Conservation (phyloP, 2,888 invertebrate species). For the Noctua janthe region DNA sequence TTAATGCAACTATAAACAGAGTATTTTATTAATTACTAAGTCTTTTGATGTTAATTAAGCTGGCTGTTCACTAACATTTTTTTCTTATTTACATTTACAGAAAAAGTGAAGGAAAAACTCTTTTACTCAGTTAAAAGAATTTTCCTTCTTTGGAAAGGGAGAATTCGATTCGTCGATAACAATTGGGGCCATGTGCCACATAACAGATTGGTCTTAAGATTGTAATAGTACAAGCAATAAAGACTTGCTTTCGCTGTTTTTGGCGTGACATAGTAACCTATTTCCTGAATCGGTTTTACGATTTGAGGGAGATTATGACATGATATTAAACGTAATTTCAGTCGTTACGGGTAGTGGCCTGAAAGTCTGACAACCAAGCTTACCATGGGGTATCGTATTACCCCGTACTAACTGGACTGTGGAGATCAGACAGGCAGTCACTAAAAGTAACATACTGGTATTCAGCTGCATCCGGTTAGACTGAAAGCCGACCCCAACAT, state of each 20-base stretch:
- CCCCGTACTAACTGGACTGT: neutral
- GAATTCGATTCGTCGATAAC: constrained; percentile 23
- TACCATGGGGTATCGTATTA: neutral
- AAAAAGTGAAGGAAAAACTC: neutral
- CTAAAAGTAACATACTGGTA: neutral
- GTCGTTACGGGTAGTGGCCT: neutral
- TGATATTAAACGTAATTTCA: neutral
- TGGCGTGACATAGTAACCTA: constrained; percentile 8
- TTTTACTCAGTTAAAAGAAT: neutral
- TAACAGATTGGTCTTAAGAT: constrained; percentile 39
- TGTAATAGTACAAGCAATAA: constrained; percentile 46
- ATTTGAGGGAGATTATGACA: constrained; percentile 19
- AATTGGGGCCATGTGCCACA: constrained; percentile 45
- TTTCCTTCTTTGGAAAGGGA: neutral
- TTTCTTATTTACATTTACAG: constrained; percentile 11
- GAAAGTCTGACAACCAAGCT: neutral
- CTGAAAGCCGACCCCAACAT: neutral
- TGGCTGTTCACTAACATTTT: too few relatives aligned
- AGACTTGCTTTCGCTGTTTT: constrained; percentile 33
- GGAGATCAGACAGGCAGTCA: neutral
- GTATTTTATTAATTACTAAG: too few relatives aligned
- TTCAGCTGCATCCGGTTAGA: neutral
- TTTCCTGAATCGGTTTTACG: constrained; percentile 23
- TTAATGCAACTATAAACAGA: too few relatives aligned
- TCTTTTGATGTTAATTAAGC: constrained; percentile 22